These are phyloP conservation scores for Acanthaster planci DNA, from an alignment of 35 echinoderm and acorn worm genomes.

Conservation along the genomic window DNA sequence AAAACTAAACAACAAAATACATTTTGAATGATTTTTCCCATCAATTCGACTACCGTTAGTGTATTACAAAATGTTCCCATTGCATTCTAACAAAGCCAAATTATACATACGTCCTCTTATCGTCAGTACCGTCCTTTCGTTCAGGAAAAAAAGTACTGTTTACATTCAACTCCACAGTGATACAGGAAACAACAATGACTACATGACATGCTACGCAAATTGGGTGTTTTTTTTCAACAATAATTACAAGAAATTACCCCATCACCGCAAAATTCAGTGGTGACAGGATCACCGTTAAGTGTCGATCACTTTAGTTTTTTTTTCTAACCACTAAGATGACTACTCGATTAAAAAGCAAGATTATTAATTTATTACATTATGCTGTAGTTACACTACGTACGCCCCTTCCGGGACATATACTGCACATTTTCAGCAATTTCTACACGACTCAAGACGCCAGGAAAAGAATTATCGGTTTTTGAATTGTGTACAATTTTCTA, in stretches of 20 bases:
- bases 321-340: neutral
- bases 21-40: neutral
- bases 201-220: constrained; percentile 22
- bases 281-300: too few relatives aligned
- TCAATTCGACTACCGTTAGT: neutral
- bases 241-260: too few relatives aligned
- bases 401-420: constrained; percentile 1
- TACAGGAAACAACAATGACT: constrained; percentile 1
- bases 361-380: neutral
- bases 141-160: constrained; percentile 13
- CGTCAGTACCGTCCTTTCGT: neutral
- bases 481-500: neutral
- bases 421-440: constrained; percentile 26
- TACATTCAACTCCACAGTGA: neutral
- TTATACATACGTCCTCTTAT: neutral
- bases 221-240: neutral
- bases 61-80: neutral
- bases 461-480: neutral
- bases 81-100: neutral
- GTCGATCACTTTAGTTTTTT: neutral
- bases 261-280: too few relatives aligned
- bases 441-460: neutral
- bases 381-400: constrained; percentile 27
- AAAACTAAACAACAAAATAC: neutral
- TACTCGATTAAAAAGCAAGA: constrained; percentile 7